phyloP scores from a whole-genome alignment of 2,888 invertebrate species.

The Therioaphis trifolii region DNA sequence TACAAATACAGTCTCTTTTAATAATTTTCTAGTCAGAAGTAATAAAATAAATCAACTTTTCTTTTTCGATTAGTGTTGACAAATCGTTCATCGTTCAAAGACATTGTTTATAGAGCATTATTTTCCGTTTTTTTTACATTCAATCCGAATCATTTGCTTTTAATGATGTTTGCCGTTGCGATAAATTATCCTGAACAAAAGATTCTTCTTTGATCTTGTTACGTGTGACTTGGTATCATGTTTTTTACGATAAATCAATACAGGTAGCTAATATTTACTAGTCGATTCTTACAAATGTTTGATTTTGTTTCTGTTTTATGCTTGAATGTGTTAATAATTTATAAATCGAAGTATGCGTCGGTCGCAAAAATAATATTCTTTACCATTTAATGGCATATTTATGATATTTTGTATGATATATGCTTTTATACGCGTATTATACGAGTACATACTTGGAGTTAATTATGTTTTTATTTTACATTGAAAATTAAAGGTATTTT shows the following conservation, averaged over 20 bases:
- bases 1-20: not conserved
- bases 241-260: conserved; percentile 5
- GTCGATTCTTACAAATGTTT: conserved; percentile 1
- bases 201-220: conserved; percentile 37
- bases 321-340: too few species aligned
- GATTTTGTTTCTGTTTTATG: not conserved
- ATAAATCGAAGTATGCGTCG: too few species aligned
- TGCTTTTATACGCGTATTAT: too few species aligned
- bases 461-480: too few species aligned
- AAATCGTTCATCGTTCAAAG: conserved; percentile 23
- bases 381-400: too few species aligned
- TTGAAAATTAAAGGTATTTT: too few species aligned
- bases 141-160: conserved; percentile 19
- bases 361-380: too few species aligned
- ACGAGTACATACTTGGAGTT: too few species aligned
- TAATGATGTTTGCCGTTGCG: conserved; percentile 37
- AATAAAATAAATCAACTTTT: not conserved
- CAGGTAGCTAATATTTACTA: conserved; percentile 17
- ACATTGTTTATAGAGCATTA: not conserved
- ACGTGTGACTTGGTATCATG: conserved; percentile 26
- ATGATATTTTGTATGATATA: too few species aligned
- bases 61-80: not conserved
- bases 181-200: conserved; percentile 22
- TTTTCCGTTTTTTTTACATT: conserved; percentile 20
- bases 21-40: not conserved